Percentiles rank a stretch among this genome's conserved stretches.
Conservation (phyloP, 2,888 invertebrate species). For the Endomychus coccineus region DNA sequence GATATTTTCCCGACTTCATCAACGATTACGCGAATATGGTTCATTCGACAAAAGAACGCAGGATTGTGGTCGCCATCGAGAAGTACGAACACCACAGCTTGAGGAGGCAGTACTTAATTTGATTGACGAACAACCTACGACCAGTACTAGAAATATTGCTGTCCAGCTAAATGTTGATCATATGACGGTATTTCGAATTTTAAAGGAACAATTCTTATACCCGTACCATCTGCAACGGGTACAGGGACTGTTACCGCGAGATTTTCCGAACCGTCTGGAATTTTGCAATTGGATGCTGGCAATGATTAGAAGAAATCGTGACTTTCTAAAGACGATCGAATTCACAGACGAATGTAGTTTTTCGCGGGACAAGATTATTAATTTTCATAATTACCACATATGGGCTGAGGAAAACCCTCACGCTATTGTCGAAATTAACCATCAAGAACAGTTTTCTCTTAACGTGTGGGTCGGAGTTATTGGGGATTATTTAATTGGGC, state of each 20-base stretch:
- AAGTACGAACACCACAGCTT: constrained; percentile 6
- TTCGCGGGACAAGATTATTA: constrained; percentile 20
- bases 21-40: constrained; percentile 17
- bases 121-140: constrained; percentile 5
- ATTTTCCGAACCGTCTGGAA: constrained; percentile 1
- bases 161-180: constrained; percentile 2
- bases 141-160: constrained; percentile 9
- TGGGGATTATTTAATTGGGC: no score
- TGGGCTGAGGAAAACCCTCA: no score
- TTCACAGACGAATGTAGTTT: constrained; percentile 19
- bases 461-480: no score
- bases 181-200: constrained; percentile 4
- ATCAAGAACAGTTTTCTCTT: no score
- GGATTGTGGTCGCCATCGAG: constrained; percentile 1
- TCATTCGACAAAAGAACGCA: constrained; percentile 17
- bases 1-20: constrained; percentile 12
- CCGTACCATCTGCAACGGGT: constrained; percentile 10
- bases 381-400: constrained; percentile 17
- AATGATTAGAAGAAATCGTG: constrained; percentile 4
- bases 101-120: constrained; percentile 2
- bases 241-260: constrained; percentile 7
- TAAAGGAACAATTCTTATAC: constrained; percentile 5
- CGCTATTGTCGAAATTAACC: no score
- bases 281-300: constrained; percentile 4
- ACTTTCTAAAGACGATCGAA: constrained; percentile 15